A percentile compares a stretch with the other conserved stretches of the same genome.
Evolutionary conservation across 2,888 invertebrate genomes (phyloP).

Genomic region (Aleiodes testaceus): DNA sequence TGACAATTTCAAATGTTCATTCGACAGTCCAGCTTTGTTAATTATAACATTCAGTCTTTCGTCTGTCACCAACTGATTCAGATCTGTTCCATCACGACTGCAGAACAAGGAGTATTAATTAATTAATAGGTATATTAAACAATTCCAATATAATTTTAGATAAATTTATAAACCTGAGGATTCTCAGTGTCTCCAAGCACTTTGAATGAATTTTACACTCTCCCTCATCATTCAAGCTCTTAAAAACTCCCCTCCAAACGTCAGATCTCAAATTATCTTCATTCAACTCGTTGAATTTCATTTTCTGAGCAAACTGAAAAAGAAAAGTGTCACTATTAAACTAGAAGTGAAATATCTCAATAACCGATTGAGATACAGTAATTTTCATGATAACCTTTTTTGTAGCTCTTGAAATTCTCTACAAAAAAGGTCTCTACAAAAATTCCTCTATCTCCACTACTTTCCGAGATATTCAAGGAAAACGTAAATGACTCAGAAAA

Average conservation of each 20-base stretch:
- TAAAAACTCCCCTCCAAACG: constrained; percentile 79
- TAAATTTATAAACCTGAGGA: constrained; percentile 77
- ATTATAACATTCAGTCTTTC: constrained; percentile 82
- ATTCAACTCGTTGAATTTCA: constrained; percentile 78
- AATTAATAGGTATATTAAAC: constrained; percentile 28
- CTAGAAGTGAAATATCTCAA: no score
- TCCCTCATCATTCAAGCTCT: constrained; percentile 75
- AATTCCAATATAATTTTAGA: neutral
- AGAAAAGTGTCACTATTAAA: no score
- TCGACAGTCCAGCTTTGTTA: constrained; percentile 78
- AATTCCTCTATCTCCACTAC: no score
- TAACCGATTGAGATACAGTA: no score
- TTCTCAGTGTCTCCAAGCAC: constrained; percentile 78
- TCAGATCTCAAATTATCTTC: constrained; percentile 75
- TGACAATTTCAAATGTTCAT: constrained; percentile 70
- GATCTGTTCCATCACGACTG: constrained; percentile 85
- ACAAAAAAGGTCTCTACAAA: no score
- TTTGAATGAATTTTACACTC: constrained; percentile 74
- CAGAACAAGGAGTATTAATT: constrained; percentile 35
- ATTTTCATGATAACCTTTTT: no score
- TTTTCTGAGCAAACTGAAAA: constrained; percentile 76
- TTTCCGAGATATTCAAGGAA: no score
- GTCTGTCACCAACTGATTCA: constrained; percentile 81
- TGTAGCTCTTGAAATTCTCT: no score
- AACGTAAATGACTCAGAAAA: neutral